Evolutionary conservation across 2,888 invertebrate genomes (phyloP), one percentile per base, ranked within the genome.

Genomic region (Palloptera scutellata): DNA sequence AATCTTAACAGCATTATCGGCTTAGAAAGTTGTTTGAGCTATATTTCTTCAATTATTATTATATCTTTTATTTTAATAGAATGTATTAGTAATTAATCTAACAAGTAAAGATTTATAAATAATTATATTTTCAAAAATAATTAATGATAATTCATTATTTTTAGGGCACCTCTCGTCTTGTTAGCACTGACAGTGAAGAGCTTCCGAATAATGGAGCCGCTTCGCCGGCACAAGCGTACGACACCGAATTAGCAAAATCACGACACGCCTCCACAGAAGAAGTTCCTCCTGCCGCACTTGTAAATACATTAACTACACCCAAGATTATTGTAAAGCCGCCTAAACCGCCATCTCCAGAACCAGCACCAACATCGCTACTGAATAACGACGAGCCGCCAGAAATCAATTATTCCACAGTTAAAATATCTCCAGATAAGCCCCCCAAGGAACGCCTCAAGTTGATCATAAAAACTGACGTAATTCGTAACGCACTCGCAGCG

Each of bases 171-270:
- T 89, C 89, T 61, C 87, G 89, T 74, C 87, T 89, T 80, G 88
- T 89, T 65, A 89, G 89, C 78, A 89, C 89, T 62, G 89, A 89
- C 78, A 89, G 89, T 67, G 89, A 89, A 86, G 81, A 81, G 66
- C 88, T 88, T 80, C 87, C 88, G 61, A 88, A 87, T 73, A 88
- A 88, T 61, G 88, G 88, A 48, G 66, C 77, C 61, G 73, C 73
- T 67, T 81, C 81, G 53, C 81, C 81, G 30, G 75, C 75, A 60
- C 77, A 78, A 64, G 85, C 73, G 55, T 71, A 74, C 63, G 75
- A 75, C 65, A 72, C 74, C 45, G 71, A 70, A 70, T 68, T 71
- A 68, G 69, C 68, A 61, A 72, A 73, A 69, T 72, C 74, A 43
- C 69, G 74, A 12, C 70, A 73, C 40, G 41, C 72, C 19, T 74